phyloP scores from a whole-genome alignment of 2,113 vertebrate species.

The Terrapene triunguis region DNA sequence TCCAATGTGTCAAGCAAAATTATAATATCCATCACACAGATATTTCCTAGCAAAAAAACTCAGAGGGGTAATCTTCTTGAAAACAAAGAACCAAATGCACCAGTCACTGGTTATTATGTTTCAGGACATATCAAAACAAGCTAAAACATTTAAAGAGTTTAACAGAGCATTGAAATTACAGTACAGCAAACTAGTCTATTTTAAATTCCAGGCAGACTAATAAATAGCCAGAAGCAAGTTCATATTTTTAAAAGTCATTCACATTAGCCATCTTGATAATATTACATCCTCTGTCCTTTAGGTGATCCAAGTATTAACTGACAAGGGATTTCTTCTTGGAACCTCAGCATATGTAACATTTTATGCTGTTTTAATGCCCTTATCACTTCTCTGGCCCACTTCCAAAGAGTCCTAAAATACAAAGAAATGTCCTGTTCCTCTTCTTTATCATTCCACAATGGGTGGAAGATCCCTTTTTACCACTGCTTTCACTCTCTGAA shows the following conservation, averaged over 20 bases:
- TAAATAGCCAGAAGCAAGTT: background rate
- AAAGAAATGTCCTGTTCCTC: background rate
- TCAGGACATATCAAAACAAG: background rate
- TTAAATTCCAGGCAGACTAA: background rate
- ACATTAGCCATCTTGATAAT: background rate
- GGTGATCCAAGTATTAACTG: background rate
- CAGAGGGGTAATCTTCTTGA: background rate
- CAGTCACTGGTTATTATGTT: background rate
- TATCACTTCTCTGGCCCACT: background rate
- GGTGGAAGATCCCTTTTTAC: background rate
- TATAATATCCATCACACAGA: background rate
- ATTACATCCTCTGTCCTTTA: background rate
- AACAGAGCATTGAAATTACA: background rate
- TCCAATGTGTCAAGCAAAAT: constrained; percentile 27
- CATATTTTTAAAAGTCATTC: background rate
- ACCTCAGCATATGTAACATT: background rate
- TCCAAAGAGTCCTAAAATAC: background rate
- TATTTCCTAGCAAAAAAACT: background rate
- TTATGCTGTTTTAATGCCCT: background rate
- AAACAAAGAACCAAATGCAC: background rate
- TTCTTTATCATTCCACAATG: background rate
- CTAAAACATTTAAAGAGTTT: background rate
- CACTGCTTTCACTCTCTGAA: background rate
- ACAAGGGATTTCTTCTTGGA: background rate
- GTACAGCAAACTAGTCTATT: accelerated